Evolutionary conservation across 2,888 invertebrate species (phyloP).

Genomic region (Nycteola revayana): DNA sequence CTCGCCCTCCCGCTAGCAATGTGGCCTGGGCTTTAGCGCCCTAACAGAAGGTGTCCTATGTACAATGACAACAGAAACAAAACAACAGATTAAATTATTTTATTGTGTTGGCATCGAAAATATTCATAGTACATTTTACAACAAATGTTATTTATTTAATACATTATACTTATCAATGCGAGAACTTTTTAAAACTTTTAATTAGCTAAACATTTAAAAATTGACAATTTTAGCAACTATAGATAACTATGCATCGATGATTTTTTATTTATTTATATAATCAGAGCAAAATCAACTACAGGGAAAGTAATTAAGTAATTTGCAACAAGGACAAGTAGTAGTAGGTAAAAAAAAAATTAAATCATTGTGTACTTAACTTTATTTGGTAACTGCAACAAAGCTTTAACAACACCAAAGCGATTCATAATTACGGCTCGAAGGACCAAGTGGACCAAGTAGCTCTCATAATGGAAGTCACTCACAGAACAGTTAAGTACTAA

Average conservation of each 20-base stretch:
- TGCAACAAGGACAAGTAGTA: constrained; percentile 10
- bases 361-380: constrained; percentile 65
- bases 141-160: constrained; percentile 70
- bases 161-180: constrained; percentile 66
- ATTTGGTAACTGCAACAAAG: constrained; percentile 76
- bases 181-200: constrained; percentile 58
- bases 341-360: constrained; percentile 44
- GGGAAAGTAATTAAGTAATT: too few species aligned
- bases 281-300: constrained; percentile 8
- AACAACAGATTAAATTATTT: constrained; percentile 63
- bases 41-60: too few species aligned
- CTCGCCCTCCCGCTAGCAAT: too few species aligned
- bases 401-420: constrained; percentile 56
- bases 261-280: constrained; percentile 14
- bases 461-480: constrained; percentile 20
- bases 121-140: constrained; percentile 76
- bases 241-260: constrained; percentile 23
- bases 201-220: constrained; percentile 75
- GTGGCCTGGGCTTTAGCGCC: too few species aligned
- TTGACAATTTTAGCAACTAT: constrained; percentile 69
- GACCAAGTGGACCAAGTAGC: neutral
- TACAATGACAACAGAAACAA: constrained; percentile 45
- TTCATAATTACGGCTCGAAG: constrained; percentile 20
- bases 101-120: constrained; percentile 76
- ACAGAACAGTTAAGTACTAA: constrained; percentile 28